Evolutionary conservation across 2,888 invertebrate species (phyloP).

Genomic region (Rhogogaster chlorosoma): DNA sequence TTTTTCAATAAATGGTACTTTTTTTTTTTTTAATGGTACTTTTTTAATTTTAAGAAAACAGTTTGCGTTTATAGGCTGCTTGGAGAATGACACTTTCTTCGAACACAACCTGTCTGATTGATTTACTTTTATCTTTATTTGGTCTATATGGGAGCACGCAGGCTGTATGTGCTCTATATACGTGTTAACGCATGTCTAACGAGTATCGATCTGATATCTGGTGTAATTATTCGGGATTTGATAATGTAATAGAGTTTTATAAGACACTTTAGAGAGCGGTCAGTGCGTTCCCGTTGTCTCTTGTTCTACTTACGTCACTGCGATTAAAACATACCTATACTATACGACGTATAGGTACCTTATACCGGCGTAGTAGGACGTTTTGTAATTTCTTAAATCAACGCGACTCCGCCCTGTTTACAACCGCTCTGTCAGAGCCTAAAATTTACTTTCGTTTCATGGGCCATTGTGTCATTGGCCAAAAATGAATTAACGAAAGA

Average conservation of each 20-base stretch:
- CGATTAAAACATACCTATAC: constrained; percentile 7
- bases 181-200: neutral
- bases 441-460: neutral
- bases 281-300: constrained; percentile 28
- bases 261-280: constrained; percentile 5
- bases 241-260: constrained; percentile 26
- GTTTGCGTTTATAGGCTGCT: too few species aligned
- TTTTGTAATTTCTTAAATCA: constrained; percentile 32
- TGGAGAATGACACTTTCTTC: neutral
- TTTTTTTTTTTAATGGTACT: neutral
- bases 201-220: neutral
- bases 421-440: neutral
- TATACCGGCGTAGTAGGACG: neutral
- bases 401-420: constrained; percentile 18
- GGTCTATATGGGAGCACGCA: neutral
- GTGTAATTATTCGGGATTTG: constrained; percentile 1
- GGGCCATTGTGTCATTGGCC: neutral
- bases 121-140: neutral
- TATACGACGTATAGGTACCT: neutral
- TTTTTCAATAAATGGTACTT: neutral
- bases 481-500: neutral
- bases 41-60: neutral
- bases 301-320: constrained; percentile 34
- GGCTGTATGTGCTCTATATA: neutral
- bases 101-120: neutral